Percentiles rank a stretch among this genome's conserved stretches.
Conservation (phyloP, 2,113 vertebrate species). For the Dolichotis patagonum region DNA sequence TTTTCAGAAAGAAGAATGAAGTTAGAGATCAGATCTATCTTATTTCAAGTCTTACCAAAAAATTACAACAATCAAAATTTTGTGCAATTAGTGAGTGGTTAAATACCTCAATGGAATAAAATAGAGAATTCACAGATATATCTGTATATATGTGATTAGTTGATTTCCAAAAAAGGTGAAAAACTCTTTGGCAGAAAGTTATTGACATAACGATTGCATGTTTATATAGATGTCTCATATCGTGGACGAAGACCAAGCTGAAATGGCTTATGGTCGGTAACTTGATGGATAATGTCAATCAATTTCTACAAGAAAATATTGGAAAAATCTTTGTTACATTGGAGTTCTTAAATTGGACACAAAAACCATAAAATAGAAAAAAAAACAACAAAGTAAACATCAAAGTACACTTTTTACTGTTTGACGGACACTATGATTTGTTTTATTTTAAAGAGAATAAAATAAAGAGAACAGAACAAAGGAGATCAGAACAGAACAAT, state of each 20-base stretch:
- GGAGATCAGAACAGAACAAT: too few species aligned
- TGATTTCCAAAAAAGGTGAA: background rate
- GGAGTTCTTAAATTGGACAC: background rate
- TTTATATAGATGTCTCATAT: background rate
- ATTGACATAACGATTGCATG: too few species aligned
- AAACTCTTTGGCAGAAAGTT: background rate
- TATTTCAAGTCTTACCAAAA: background rate
- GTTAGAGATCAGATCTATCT: background rate
- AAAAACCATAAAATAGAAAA: background rate
- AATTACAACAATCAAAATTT: background rate
- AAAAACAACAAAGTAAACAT: background rate
- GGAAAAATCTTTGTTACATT: background rate
- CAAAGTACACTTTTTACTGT: background rate
- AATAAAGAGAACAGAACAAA: too few species aligned
- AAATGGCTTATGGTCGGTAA: background rate
- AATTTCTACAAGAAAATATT: background rate
- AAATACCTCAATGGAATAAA: background rate
- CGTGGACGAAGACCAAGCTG: background rate
- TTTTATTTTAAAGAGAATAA: background rate
- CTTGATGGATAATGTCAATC: background rate
- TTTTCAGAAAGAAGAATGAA: background rate
- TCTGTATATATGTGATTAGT: background rate
- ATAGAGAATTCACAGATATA: background rate
- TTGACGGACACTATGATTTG: background rate
- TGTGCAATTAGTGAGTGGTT: background rate